Evolutionary conservation across 2,113 vertebrate genomes (phyloP).

Genomic region (Thomomys bottae): DNA sequence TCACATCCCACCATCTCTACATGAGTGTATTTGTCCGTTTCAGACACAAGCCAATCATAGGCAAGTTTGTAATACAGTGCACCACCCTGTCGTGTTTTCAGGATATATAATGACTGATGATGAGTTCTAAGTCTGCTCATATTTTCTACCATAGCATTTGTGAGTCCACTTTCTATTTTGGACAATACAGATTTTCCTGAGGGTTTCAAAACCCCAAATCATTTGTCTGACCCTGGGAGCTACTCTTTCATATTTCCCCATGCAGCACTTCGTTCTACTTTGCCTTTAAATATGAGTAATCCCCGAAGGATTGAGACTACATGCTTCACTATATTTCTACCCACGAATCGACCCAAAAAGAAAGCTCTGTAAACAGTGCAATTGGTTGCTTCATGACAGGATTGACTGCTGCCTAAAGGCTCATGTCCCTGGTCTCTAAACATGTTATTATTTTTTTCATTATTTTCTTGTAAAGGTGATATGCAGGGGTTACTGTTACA

Average conservation of each 20-base stretch:
- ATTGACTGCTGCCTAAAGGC: neutral
- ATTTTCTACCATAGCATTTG: neutral
- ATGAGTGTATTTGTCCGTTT: too few species aligned
- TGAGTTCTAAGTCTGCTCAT: neutral
- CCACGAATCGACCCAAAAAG: neutral
- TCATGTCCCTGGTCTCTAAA: too few species aligned
- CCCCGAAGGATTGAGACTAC: neutral
- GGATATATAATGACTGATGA: rapidly evolving
- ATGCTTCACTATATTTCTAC: neutral
- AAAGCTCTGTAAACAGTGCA: neutral
- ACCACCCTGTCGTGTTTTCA: neutral
- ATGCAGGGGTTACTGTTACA: too few species aligned
- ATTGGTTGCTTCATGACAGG: neutral
- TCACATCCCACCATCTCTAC: rapidly evolving
- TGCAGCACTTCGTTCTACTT: neutral
- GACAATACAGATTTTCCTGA: neutral
- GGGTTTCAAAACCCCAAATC: neutral
- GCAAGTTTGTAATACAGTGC: too few species aligned
- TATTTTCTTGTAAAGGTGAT: too few species aligned
- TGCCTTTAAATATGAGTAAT: neutral
- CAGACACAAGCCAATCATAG: too few species aligned
- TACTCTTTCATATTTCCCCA: neutral
- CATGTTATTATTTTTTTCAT: neutral
- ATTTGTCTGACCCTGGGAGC: neutral
- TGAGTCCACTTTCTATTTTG: neutral